phyloP scores from a whole-genome alignment of 2,888 invertebrate species.

The Stenotaenia linearis region DNA sequence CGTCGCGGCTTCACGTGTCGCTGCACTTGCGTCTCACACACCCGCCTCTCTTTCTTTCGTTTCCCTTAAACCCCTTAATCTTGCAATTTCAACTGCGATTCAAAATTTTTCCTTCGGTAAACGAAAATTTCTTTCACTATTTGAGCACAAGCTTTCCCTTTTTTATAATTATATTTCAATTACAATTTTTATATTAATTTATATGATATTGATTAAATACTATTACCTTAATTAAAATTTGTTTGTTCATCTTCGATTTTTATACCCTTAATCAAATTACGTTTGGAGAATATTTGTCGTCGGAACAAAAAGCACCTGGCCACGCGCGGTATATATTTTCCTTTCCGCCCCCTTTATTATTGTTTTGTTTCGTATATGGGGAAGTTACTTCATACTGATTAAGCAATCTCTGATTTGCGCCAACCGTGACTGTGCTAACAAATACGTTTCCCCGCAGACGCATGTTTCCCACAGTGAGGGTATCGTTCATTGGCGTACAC shows the following conservation, averaged over 20 bases:
- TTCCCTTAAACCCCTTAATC: conserved; percentile 4
- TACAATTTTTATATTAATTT: neutral
- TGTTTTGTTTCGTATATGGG: neutral
- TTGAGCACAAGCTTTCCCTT: too few species aligned
- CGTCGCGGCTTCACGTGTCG: conserved; percentile 31
- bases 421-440: conserved; percentile 24
- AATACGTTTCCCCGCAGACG: conserved; percentile 58
- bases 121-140: neutral
- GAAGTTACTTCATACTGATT: conserved; percentile 1
- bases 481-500: conserved; percentile 68
- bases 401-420: neutral
- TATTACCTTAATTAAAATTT: neutral
- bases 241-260: neutral
- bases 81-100: neutral
- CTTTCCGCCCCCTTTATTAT: neutral
- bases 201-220: neutral
- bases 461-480: conserved; percentile 96
- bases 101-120: neutral
- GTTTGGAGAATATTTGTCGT: neutral
- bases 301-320: conserved; percentile 4
- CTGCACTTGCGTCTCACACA: neutral
- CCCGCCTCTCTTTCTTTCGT: neutral
- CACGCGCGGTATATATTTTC: neutral
- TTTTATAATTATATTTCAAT: neutral
- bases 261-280: neutral